Conservation (phyloP, 2,797 vertebrate genomes). For the Sebastes iracundus region DNA sequence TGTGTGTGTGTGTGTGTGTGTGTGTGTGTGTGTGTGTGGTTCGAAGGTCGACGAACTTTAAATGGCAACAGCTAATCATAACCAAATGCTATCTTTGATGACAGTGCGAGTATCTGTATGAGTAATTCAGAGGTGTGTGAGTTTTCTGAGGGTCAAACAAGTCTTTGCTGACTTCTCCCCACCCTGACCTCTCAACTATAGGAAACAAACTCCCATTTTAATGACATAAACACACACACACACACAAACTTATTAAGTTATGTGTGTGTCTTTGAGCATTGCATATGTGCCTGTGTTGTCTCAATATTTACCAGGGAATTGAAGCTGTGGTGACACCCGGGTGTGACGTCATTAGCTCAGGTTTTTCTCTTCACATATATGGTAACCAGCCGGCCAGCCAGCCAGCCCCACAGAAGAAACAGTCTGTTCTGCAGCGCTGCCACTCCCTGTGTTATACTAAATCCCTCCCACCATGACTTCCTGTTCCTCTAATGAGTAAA, state of each 20-base stretch:
- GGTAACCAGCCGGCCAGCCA: slow-evolving; percentile 36
- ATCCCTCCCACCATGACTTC: slow-evolving; percentile 40
- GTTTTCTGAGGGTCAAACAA: not conserved
- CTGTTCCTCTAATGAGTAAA: slow-evolving; percentile 46
- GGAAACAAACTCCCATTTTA: not conserved
- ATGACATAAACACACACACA: not conserved
- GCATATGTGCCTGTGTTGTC: not conserved
- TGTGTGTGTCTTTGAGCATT: not conserved
- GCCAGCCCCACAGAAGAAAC: slow-evolving; percentile 7
- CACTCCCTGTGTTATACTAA: slow-evolving; percentile 49
- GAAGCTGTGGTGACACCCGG: slow-evolving; percentile 19
- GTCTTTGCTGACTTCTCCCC: not conserved
- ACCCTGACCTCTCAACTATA: not conserved
- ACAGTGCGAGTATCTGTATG: not conserved
- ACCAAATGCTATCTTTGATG: slow-evolving; percentile 30
- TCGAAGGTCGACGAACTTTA: slow-evolving; percentile 37
- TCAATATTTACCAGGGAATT: slow-evolving; percentile 21
- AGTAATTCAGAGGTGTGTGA: not conserved
- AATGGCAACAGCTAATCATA: slow-evolving; percentile 27
- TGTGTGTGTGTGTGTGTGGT: slow-evolving; percentile 6
- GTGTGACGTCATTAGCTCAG: slow-evolving; percentile 33
- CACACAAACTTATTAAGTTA: not conserved
- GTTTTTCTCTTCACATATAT: slow-evolving; percentile 56
- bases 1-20: not conserved
- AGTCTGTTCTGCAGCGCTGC: slow-evolving; percentile 18